Percentiles rank a stretch among this genome's conserved stretches.
phyloP scores from a whole-genome alignment of 2,797 vertebrate genomes.

The Alcedo atthis region DNA sequence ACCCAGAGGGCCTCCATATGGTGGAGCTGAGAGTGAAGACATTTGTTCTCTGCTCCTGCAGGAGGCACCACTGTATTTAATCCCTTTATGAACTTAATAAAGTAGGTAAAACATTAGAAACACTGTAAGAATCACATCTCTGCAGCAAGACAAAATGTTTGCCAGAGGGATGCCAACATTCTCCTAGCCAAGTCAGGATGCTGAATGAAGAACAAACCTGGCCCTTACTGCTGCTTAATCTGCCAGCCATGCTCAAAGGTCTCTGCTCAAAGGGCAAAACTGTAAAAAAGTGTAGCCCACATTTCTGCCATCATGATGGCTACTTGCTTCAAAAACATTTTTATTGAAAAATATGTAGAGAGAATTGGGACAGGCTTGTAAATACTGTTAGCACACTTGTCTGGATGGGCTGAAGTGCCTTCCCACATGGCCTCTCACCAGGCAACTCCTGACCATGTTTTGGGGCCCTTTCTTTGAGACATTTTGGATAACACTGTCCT shows the following conservation, averaged over 20 bases:
- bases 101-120: neutral
- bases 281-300: neutral
- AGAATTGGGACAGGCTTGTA: neutral
- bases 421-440: neutral
- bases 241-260: rapidly evolving
- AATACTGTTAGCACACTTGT: neutral
- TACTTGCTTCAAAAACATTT: neutral
- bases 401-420: neutral
- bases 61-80: neutral
- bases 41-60: neutral
- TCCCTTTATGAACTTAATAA: neutral
- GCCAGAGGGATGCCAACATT: neutral
- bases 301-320: neutral
- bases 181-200: rapidly evolving
- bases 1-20: neutral
- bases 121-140: neutral
- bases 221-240: neutral
- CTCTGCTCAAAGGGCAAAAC: neutral
- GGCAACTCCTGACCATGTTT: neutral
- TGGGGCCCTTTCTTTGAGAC: neutral
- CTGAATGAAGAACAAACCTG: neutral
- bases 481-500: neutral
- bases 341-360: neutral
- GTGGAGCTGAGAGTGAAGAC: neutral
- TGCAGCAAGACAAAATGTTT: neutral